phyloP scores from a whole-genome alignment of 2,113 vertebrate genomes.

The Microcebus lehilahytsara region DNA sequence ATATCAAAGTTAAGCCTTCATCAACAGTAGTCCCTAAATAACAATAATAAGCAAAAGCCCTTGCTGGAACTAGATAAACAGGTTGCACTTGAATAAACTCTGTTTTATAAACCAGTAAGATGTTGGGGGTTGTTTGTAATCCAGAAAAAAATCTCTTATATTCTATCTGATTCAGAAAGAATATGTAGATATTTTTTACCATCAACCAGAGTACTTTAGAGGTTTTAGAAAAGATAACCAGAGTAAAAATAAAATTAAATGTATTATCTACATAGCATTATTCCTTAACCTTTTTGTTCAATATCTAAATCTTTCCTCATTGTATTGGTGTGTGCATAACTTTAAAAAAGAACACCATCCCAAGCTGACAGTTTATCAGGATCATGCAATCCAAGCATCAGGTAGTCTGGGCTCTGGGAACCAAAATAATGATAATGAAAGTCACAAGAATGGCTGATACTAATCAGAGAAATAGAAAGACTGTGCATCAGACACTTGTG shows the following conservation, averaged over 20 bases:
- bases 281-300: neutral
- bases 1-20: neutral
- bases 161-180: neutral
- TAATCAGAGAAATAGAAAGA: neutral
- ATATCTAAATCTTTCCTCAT: neutral
- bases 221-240: neutral
- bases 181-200: neutral
- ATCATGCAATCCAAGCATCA: neutral
- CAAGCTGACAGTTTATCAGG: neutral
- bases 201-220: neutral
- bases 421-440: neutral
- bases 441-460: neutral
- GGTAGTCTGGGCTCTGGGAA: fast-evolving
- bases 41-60: neutral
- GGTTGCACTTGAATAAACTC: neutral
- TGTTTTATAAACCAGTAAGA: neutral
- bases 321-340: neutral
- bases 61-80: neutral
- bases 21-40: neutral
- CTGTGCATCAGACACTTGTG: neutral
- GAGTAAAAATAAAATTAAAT: neutral
- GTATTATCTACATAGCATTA: neutral
- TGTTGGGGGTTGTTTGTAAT: neutral
- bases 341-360: neutral
- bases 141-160: neutral